Base-by-base conservation (phyloP, 2,888 invertebrate species). In the Anorthoa munda region DNA sequence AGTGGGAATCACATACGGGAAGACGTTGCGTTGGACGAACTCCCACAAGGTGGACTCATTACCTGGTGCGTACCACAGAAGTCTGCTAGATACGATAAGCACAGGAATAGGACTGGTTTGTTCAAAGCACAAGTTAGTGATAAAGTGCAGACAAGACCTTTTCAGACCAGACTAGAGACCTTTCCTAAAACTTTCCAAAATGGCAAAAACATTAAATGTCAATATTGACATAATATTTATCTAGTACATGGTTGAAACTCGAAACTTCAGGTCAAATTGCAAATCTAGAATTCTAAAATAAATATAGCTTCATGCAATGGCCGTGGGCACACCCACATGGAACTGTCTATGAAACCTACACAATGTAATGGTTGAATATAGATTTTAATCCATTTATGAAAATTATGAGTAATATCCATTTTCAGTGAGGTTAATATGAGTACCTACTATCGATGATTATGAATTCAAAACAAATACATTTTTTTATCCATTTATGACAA, bases 301-400 rank as follows among this genome's bases (percentile, higher is more conserved):
- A 21, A 65, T 61, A 68, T 12, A 21, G 12, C 23, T 69, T 18
- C 23, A 51, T 39, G 39, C 0, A 39, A 39, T 9, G 9, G 39
- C 39, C 3, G 3, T 26, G 9, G 9, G 17, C 17, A 9, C 21
- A 21, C 2, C 11, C 3, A 50, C 18, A 1, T 18, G 4, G 56
- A 66, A 46, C 31, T 39, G 31, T 51, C 5, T 63, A 50, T 13
- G 48, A 51, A 61, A 50, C 17, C 39, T 26, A 48, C 21, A n/a
- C 53, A 72, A 26, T 18, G 13, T 21, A 51, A 51, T 45, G 12
- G 17, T 12, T 12, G 0, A 50, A 66, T 23, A 17, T 31, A 31
- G n/a, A 55, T 55, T 56, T 67, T 18, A 56, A 68, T 67, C 13
- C 18, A 66, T 53, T 50, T 55, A 58, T 13, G 64, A 69, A 45